Percentiles rank a stretch among this genome's conserved stretches.
phyloP scores from a whole-genome alignment of 2,888 invertebrate genomes.

The Muschampia plurimacula region DNA sequence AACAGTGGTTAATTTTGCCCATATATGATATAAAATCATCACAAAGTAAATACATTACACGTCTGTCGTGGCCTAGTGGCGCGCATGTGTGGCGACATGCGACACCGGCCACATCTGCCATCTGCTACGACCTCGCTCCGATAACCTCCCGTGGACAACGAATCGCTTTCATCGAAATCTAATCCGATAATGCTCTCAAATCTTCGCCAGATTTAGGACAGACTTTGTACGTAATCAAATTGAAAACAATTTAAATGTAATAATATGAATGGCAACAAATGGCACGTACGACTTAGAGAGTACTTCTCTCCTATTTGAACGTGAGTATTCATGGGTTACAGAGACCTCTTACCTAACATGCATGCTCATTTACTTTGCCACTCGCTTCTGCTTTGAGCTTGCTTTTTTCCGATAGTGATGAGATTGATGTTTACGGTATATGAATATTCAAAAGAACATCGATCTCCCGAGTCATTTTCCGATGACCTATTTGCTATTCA shows the following conservation, averaged over 20 bases:
- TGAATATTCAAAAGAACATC: neutral
- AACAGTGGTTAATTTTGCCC: neutral
- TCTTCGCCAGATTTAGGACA: no score
- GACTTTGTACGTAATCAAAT: no score
- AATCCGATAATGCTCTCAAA: no score
- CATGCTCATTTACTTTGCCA: no score
- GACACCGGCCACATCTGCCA: neutral
- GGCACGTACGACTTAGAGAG: no score
- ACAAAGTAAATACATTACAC: neutral
- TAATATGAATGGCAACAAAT: no score
- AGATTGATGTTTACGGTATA: neutral
- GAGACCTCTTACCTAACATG: no score
- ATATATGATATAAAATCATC: conserved; percentile 3
- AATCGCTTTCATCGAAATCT: no score
- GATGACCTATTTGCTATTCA: conserved; percentile 21
- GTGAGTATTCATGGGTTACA: no score
- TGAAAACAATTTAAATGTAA: no score
- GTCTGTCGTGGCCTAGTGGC: neutral
- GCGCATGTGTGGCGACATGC: conserved; percentile 1
- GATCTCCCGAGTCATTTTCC: neutral
- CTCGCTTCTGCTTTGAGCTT: no score
- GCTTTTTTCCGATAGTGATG: neutral
- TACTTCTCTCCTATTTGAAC: no score
- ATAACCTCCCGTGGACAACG: neutral
- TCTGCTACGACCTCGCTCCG: neutral